phyloP scores from a whole-genome alignment of 2,888 invertebrate genomes.

The Apamea anceps region DNA sequence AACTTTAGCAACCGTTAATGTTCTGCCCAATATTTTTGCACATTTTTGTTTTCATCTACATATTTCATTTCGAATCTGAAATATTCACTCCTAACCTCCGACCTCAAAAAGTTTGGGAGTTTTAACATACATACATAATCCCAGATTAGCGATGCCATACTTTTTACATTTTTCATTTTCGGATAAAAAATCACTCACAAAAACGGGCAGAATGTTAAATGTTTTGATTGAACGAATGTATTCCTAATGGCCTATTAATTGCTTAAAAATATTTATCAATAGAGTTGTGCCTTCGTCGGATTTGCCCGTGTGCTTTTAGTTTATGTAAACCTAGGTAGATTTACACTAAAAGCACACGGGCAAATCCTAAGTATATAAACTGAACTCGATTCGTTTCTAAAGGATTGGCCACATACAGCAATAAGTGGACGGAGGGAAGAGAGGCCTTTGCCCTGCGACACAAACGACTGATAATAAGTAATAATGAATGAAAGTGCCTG shows the following conservation, averaged over 20 bases:
- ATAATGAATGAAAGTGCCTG: background rate
- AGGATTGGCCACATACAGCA: background rate
- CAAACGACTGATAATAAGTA: background rate
- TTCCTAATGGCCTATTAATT: conserved; percentile 12
- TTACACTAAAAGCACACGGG: too few species aligned
- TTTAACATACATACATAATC: conserved; percentile 48
- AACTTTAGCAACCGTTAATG: background rate
- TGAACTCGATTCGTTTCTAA: background rate
- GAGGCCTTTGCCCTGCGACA: background rate
- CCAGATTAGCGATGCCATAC: conserved; percentile 54
- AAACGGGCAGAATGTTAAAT: conserved; percentile 15
- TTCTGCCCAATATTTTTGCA: conserved; percentile 2
- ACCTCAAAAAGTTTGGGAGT: conserved; percentile 46
- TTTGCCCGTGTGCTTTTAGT: background rate
- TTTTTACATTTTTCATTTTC: conserved; percentile 49
- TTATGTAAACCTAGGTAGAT: background rate
- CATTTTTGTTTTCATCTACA: conserved; percentile 22
- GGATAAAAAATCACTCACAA: conserved; percentile 24
- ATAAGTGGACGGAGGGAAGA: background rate
- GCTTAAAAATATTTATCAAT: background rate
- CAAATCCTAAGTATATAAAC: background rate
- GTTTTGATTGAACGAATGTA: conserved; percentile 2
- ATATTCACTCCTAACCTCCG: conserved; percentile 49
- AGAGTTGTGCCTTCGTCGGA: background rate
- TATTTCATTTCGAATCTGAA: conserved; percentile 41